Evolutionary conservation across 2,888 invertebrate genomes (phyloP).

Genomic region (Melinaea menophilus): DNA sequence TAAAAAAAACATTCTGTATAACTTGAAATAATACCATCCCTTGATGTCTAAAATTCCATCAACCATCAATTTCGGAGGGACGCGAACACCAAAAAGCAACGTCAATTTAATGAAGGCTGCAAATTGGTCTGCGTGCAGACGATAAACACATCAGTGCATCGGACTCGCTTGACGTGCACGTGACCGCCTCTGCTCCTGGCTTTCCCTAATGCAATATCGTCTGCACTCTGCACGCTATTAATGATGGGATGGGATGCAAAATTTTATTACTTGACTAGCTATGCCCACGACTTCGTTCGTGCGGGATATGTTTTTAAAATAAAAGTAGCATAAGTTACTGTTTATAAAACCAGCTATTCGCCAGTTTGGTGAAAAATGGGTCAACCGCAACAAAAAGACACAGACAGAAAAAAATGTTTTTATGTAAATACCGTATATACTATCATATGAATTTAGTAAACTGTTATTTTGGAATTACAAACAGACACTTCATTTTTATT

Average conservation of each 20-base stretch:
- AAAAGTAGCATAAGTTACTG: too few relatives aligned
- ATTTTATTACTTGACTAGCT: not conserved
- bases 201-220: slow-evolving; percentile 28
- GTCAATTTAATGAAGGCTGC: slow-evolving; percentile 8
- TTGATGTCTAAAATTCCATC: not conserved
- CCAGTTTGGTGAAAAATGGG: too few relatives aligned
- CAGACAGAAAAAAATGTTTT: too few relatives aligned
- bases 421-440: too few relatives aligned
- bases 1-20: too few relatives aligned
- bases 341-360: too few relatives aligned
- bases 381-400: too few relatives aligned
- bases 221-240: slow-evolving; percentile 36
- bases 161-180: slow-evolving; percentile 37
- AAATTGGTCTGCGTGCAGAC: slow-evolving; percentile 34
- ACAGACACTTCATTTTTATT: too few relatives aligned
- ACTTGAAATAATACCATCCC: not conserved
- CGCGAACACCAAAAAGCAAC: slow-evolving; percentile 3
- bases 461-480: too few relatives aligned
- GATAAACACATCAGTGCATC: slow-evolving; percentile 41
- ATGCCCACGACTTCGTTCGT: too few relatives aligned
- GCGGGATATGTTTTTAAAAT: too few relatives aligned
- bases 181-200: slow-evolving; percentile 29
- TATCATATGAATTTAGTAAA: too few relatives aligned
- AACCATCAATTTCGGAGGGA: not conserved
- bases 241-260: slow-evolving; percentile 3